Evolutionary conservation across 2,888 invertebrate genomes (phyloP), one percentile per base, ranked within the genome.

Genomic region (Drosophila yooni): DNA sequence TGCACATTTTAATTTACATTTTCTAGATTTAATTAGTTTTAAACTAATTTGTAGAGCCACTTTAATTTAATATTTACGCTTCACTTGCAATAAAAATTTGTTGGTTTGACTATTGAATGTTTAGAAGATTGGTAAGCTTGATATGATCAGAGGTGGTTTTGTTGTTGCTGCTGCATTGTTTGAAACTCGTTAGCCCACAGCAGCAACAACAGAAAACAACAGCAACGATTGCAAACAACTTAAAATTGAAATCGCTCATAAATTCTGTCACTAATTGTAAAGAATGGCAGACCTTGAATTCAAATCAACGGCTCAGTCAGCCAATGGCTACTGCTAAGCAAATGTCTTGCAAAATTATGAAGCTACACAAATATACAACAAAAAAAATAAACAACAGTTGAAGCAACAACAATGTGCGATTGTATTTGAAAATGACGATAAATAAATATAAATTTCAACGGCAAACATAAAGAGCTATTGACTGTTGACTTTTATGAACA

Each of bases 401-500:
- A 34, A 61, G 10, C 66, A 68, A 36, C 56, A 70, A 69, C 64
- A 63, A 60, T 56, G 59, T 69, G 58, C 69, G 53, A 75, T 81
- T 81, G 76, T 81, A 62, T 79, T 79, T 81, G 73, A 74, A 74
- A 82, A 72, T 72, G 62, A 79, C 76, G 69, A 88, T 86, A 87
- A 86, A 88, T 86, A 86, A 87, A 87, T 84, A 87, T 88, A 87
- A 88, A 88, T 87, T 88, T 86, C 82, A 88, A 84, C 79, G 82
- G 85, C 85, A 88, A 87, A 84, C 88, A 88, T 84, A 88, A 87
- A 88, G 88, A 88, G 87, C 87, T 88, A 87, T 88, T 87, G 87
- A 88, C 86, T 87, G 84, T 83, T 84, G 86, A 84, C 88, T 86
- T 86, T 88, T 83, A 86, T 85, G 85, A 85, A 85, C 85, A 85